Base-by-base conservation (phyloP, 2,888 invertebrate genomes). In the Emmelina monodactyla region DNA sequence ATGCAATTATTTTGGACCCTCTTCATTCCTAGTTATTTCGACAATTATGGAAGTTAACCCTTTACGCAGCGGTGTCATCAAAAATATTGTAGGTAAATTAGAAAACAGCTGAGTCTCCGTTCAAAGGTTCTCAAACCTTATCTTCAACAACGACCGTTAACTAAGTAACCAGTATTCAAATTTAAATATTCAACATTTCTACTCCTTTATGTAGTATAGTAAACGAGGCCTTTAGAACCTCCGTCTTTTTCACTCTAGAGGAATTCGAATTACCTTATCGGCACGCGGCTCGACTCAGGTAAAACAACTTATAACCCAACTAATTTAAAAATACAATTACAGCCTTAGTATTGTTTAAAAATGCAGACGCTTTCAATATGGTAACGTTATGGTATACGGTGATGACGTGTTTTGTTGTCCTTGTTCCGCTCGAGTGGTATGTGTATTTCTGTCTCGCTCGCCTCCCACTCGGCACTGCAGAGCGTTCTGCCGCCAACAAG, bases 261-360 rank as follows among this genome's bases (percentile, higher is more conserved):
- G 76, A 71, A 78, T 79, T 71, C 63, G 63, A 73, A 75, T 72
- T 67, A 62, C 69, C 68, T 72, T 75, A 76, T 70, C 68, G 66
- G 71, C 62, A 67, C 63, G 62, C 65, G 55, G 61, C 53, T 47
- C 49, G 47, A 52, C 59, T 62, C 75, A 78, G 73, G 75, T 76
- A 72, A 70, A 72, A 75, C 78, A 63, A 53, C 67, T 75, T 69
- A 70, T 62, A 25, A 25, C n/a, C n/a, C 25, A 3, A 25, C 25
- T 11, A 25, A 25, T 7, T 25, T 25, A 25, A 19, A 25, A 25
- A 25, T 3, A 10, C 25, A 10, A 3, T 10, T n/a, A n/a, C 3
- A 25, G n/a, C 11, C n/a, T 25, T 7, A 7, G 25, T 25, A 10
- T 3, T 10, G 25, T 25, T 25, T 11, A n/a, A 10, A 11, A 3